phyloP scores from a whole-genome alignment of 2,797 vertebrate species.

The Protosalanx chinensis region DNA sequence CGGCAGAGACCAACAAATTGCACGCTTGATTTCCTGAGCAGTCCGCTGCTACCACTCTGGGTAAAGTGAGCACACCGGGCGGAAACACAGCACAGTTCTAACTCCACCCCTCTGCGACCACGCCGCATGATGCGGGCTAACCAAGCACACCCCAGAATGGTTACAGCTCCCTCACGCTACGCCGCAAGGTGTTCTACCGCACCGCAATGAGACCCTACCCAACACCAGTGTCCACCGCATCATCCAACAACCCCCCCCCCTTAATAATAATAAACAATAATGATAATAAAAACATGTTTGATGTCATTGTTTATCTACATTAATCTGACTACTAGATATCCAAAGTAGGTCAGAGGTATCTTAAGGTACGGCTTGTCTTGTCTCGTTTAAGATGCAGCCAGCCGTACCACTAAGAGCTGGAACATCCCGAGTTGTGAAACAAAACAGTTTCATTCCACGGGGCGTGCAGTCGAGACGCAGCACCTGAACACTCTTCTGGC shows the following conservation, averaged over 20 bases:
- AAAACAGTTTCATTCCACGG: too few species aligned
- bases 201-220: slow-evolving; percentile 36
- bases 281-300: neutral
- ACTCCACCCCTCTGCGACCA: slow-evolving; percentile 61
- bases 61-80: slow-evolving; percentile 73
- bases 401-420: too few species aligned
- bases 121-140: slow-evolving; percentile 71
- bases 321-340: neutral
- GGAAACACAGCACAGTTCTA: slow-evolving; percentile 52
- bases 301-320: neutral
- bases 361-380: too few species aligned
- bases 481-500: slow-evolving; percentile 48
- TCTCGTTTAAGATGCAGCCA: neutral
- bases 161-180: slow-evolving; percentile 42
- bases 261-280: too few species aligned
- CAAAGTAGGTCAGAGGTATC: too few species aligned
- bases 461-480: slow-evolving; percentile 14
- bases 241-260: too few species aligned
- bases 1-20: slow-evolving; percentile 77
- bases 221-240: neutral
- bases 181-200: slow-evolving; percentile 63
- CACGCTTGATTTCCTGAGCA: slow-evolving; percentile 71
- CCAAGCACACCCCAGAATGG: slow-evolving; percentile 58
- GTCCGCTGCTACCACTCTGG: slow-evolving; percentile 66
- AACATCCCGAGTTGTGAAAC: too few species aligned